Evolutionary conservation across 2,797 vertebrate species (phyloP).

Genomic region (Falco peregrinus): DNA sequence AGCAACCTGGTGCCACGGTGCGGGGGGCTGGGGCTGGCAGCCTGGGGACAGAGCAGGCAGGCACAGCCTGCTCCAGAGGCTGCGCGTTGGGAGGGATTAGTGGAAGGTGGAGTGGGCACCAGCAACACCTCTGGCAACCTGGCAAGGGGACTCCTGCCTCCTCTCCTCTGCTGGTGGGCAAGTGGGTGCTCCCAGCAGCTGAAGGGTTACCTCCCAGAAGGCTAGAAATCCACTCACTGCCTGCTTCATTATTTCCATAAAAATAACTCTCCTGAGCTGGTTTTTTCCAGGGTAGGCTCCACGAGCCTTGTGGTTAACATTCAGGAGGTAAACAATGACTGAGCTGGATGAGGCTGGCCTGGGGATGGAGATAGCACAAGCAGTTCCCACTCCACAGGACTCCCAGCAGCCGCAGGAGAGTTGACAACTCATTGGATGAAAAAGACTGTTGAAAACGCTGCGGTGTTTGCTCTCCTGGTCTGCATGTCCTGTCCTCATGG

Average conservation of each 20-base stretch:
- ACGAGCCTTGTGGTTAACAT: neutral
- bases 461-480: neutral
- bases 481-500: neutral
- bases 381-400: neutral
- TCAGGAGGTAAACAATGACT: constrained; percentile 36
- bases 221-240: neutral
- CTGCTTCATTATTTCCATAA: constrained; percentile 39
- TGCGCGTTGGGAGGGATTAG: neutral
- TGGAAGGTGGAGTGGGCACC: neutral
- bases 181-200: neutral
- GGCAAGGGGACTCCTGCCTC: neutral
- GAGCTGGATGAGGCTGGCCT: neutral
- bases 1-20: neutral
- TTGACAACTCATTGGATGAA: neutral
- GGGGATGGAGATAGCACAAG: neutral
- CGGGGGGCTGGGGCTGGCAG: neutral
- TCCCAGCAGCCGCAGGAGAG: neutral
- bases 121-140: neutral
- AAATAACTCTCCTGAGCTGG: neutral
- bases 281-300: neutral
- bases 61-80: neutral
- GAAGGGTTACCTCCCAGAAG: neutral
- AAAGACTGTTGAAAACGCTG: neutral
- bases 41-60: neutral
- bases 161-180: neutral